Conservation (phyloP, 2,888 invertebrate genomes). For the Pocota personata region DNA sequence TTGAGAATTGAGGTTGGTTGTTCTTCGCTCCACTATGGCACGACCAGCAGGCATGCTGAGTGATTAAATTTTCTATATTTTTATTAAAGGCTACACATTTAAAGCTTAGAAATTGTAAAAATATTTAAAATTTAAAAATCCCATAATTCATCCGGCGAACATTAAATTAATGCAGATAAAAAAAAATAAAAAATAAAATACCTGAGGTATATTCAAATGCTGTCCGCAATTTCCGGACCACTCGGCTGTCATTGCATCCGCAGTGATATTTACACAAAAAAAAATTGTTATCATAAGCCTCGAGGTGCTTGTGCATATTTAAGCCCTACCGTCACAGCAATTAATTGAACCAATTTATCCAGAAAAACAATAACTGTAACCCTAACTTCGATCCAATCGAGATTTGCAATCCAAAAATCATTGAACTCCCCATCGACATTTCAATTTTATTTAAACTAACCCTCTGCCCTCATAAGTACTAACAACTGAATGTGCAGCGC, state of each 20-base stretch:
- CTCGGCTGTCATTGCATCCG: background rate
- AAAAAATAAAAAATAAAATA: background rate
- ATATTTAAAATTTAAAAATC: background rate
- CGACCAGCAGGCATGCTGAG: no score
- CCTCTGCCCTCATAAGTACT: slow-evolving; percentile 1
- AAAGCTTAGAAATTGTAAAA: background rate
- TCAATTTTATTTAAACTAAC: background rate
- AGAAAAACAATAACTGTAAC: background rate
- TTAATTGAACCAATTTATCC: slow-evolving; percentile 14
- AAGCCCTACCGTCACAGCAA: background rate
- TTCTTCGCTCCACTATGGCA: no score
- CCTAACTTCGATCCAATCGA: background rate
- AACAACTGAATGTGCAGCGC: background rate
- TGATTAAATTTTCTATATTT: no score
- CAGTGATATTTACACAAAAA: slow-evolving; percentile 15
- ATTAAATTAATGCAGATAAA: background rate
- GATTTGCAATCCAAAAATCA: slow-evolving; percentile 18
- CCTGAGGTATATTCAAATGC: background rate
- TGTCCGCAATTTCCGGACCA: background rate
- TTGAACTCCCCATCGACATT: slow-evolving; percentile 3
- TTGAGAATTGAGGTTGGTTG: no score
- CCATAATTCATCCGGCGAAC: background rate
- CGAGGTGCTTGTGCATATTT: slow-evolving; percentile 2
- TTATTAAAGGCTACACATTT: no score
- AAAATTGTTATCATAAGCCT: background rate